These are phyloP conservation scores for Sinhomidia bicolor DNA, from an alignment of 2,888 invertebrate species.

Conservation along the genomic window DNA sequence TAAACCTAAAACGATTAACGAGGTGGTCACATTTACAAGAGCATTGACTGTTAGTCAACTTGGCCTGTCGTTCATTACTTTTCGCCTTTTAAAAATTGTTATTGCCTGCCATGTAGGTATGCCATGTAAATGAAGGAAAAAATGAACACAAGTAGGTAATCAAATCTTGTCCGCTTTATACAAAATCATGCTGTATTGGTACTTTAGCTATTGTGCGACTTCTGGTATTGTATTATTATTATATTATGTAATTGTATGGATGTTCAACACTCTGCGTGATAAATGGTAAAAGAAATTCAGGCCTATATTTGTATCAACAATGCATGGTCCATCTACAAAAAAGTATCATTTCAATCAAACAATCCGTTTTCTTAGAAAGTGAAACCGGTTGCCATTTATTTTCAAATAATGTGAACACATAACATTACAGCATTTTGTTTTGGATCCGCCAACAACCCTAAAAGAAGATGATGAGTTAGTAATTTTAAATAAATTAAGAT, in stretches of 20 bases:
- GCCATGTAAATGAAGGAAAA: no score
- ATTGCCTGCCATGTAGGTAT: no score
- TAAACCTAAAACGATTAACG: background rate
- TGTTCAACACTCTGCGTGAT: no score
- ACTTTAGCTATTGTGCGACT: no score
- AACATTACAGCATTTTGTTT: constrained; percentile 4
- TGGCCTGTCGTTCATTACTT: background rate
- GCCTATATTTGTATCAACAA: no score
- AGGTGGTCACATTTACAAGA: constrained; percentile 27
- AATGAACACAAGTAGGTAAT: no score
- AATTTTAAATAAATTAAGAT: constrained; percentile 35
- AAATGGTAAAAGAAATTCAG: no score
- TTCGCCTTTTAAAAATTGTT: background rate
- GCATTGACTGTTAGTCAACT: constrained; percentile 2
- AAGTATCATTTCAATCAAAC: constrained; percentile 12
- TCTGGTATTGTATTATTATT: no score
- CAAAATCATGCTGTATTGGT: no score
- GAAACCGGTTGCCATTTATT: constrained; percentile 38
- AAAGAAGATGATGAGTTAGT: background rate
- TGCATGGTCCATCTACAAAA: no score
- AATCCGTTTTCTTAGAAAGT: constrained; percentile 26
- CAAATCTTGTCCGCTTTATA: no score
- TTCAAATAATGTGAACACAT: background rate
- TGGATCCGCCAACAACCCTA: background rate
- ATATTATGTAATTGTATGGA: no score